Base-by-base conservation (phyloP, 2,888 invertebrate species). In the Meliscaeva auricollis region DNA sequence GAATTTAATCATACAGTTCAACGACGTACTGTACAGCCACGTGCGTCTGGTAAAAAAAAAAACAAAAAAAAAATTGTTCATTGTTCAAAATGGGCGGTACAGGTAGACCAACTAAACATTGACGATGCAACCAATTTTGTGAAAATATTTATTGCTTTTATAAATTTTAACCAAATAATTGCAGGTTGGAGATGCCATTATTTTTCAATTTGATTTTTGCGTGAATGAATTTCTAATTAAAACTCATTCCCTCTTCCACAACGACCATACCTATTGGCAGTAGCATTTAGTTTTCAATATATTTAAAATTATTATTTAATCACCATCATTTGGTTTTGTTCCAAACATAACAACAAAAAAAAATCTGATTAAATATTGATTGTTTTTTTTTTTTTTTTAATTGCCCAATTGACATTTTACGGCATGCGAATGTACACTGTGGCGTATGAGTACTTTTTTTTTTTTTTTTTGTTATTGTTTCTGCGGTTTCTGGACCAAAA, bases 331-430 rank as follows among this genome's bases (percentile, higher is more conserved):
- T 44, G 44, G 44, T 44, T 60, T 20, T 58, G 22, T 38, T 22
- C 4, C 0, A 13, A 26, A 26, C 26, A 26, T 4, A 3, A 26
- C n/a, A n/a, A n/a, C n/a, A 52, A 41, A 60, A 20, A 48, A 44
- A 60, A 60, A 8, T 15, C 41, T 41, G 41, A 60, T 60, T 60
- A 60, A 60, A 60, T 60, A 44, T 64, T 30, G 30, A 64, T 64
- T 22, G 46, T 30, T 50, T 50, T 15, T n/a, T 5, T 44, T 20
- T 50, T 50, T 20, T 15, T 22, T 26, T 35, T 44, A 26, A 35
- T 38, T 7, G 41, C 20, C 9, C 20, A 1, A 60, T 35, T 60
- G 60, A 41, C 1, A 41, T 20, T n/a, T 38, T 11, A 13, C 1
- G 20, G 11, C 26, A 35, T 9, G 20, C 2, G 22, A 9, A 15